A percentile compares a stretch with the other conserved stretches of the same genome.
phyloP scores from a whole-genome alignment of 2,113 vertebrate genomes.

The Ailurus styani region DNA sequence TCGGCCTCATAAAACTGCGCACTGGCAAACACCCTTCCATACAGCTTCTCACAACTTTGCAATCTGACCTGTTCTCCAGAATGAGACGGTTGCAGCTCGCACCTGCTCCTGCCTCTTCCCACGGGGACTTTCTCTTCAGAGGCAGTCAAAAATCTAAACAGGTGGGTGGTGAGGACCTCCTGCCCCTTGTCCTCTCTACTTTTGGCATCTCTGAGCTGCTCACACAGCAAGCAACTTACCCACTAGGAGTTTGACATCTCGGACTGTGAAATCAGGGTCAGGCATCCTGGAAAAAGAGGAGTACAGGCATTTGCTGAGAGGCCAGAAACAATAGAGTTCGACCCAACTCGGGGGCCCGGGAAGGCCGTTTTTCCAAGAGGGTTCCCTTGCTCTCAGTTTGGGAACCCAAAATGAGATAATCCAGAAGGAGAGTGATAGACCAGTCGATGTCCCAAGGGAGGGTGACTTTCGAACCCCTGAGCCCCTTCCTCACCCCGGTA shows the following conservation, averaged over 20 bases:
- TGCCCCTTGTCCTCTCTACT: not conserved
- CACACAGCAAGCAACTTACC: conserved; percentile 86
- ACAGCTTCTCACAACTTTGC: not conserved
- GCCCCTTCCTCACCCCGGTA: not conserved
- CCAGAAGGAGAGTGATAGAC: not conserved
- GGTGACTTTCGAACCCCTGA: not conserved
- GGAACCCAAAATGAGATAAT: not conserved
- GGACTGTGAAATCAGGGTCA: conserved; percentile 92
- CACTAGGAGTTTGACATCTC: conserved; percentile 96
- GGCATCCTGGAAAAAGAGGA: conserved; percentile 88
- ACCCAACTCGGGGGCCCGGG: not conserved
- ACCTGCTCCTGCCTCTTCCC: conserved; percentile 53
- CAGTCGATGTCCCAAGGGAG: not conserved
- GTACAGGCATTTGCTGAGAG: conserved; percentile 36
- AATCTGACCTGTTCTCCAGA: conserved; percentile 18
- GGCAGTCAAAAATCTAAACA: not conserved
- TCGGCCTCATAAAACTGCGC: not conserved
- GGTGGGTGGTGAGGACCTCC: not conserved
- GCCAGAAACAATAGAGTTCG: not conserved
- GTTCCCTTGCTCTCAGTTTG: not conserved
- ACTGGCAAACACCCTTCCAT: not conserved
- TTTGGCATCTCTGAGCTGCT: not conserved
- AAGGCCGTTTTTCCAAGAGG: not conserved
- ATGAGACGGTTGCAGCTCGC: not conserved
- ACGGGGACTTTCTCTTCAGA: not conserved